Base-by-base conservation (phyloP, 2,113 vertebrate species). In the Nyctibius bracteatus region DNA sequence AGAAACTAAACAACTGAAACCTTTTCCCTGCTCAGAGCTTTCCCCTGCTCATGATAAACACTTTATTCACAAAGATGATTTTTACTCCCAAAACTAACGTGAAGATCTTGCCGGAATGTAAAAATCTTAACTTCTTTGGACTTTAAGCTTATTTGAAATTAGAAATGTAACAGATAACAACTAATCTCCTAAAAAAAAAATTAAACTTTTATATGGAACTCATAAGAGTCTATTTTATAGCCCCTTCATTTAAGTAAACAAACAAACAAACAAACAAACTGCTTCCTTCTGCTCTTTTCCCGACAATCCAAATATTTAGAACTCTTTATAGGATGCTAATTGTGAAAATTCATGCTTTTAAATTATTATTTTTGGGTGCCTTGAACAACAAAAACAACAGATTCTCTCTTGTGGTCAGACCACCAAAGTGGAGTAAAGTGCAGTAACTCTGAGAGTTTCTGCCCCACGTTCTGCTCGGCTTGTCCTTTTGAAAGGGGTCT, bases 401-500 rank as follows among this genome's bases (percentile, higher is more conserved):
- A 88, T 94, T 88, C 91, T 91, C 90, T 82, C 91, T 70, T 90
- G 97, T 24, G 89, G 95, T 93, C 71, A 90, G 98, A 98, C 98
- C 98, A 98, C 98, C 98, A 96, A 91, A 88, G 96, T 71, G 39
- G 98, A 97, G 96, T 68, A 73, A 96, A 98, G 94, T 91, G 81
- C 95, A 66, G 92, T 73, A 81, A 51, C 97, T 94, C 93, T 37
- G 31, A 39, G 94, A 88, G 96, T 88, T 91, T 97, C 94, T 96
- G 93, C 96, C 96, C 91, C 66, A 37, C 80, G 97, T 98, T 98
- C 98, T 98, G 98, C 98, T 98, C 98, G 97, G 97, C 97, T 98
- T 98, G 97, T 98, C 98, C 98, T 98, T 98, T 98, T 98, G 98
- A 99, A 98, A 98, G 98, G 97, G 96, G 86, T 77, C 98, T 98